Conservation (phyloP, 2,113 vertebrate genomes). For the Gavia stellata region DNA sequence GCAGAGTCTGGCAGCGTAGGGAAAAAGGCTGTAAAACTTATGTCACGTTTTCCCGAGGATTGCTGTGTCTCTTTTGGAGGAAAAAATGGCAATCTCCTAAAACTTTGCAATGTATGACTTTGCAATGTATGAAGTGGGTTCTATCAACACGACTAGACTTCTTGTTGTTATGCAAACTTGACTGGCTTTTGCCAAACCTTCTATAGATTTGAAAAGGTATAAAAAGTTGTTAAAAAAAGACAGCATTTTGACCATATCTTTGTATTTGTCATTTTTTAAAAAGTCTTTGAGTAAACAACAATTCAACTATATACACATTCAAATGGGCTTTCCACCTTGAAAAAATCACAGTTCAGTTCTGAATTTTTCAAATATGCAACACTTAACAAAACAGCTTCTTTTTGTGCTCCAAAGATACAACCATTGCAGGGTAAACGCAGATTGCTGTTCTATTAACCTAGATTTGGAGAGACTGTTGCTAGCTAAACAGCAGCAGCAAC, state of each 20-base stretch:
- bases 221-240: not conserved
- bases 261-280: not conserved
- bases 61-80: not conserved
- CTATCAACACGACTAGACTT: not conserved
- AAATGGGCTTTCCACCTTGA: not conserved
- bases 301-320: not conserved
- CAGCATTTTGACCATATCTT: not conserved
- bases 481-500: not conserved
- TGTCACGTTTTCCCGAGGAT: not conserved
- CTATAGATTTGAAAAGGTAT: not conserved
- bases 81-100: not conserved
- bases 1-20: not conserved
- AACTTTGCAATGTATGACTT: not conserved
- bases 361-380: not conserved
- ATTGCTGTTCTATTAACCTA: conserved; percentile 49
- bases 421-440: not conserved
- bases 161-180: not conserved
- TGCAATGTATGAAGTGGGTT: not conserved
- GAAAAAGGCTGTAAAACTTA: not conserved
- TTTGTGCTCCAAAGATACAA: not conserved
- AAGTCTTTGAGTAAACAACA: not conserved
- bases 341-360: not conserved
- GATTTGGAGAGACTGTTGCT: not conserved
- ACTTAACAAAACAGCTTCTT: not conserved
- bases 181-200: not conserved